These are phyloP conservation scores for Myrmophylax atrothorax DNA, from an alignment of 2,113 vertebrate species.

Conservation along the genomic window DNA sequence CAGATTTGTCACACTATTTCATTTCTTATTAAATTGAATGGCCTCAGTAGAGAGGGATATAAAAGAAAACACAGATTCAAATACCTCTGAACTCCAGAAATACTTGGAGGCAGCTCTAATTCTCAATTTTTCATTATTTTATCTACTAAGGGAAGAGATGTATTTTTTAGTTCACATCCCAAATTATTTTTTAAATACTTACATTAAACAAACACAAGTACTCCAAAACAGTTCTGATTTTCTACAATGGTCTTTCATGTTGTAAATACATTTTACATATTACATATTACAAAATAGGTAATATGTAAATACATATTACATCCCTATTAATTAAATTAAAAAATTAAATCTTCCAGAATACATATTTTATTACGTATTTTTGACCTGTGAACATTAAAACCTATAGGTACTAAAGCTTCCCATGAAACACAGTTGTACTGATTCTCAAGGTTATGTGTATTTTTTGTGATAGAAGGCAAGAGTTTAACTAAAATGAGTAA, in stretches of 20 bases:
- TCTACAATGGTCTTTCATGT: not conserved
- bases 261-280: not conserved
- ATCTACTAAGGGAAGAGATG: not conserved
- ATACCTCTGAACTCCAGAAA: constrained; percentile 17
- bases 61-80: constrained; percentile 29
- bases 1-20: constrained; percentile 52
- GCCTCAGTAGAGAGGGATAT: not conserved
- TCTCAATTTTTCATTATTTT: not conserved
- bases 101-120: not conserved
- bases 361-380: not conserved
- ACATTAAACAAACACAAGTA: not conserved
- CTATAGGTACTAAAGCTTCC: not conserved
- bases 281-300: no score
- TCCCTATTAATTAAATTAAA: not conserved
- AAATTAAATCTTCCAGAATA: not conserved
- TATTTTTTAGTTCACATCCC: not conserved
- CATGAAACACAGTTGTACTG: not conserved
- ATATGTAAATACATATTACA: no score
- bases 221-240: not conserved
- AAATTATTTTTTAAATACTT: not conserved
- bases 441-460: not conserved
- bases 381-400: not conserved
- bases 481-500: constrained; percentile 33
- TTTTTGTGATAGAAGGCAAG: constrained; percentile 25
- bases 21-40: constrained; percentile 46